Evolutionary conservation across 2,797 vertebrate genomes (phyloP).

Genomic region (Melopsittacus undulatus): DNA sequence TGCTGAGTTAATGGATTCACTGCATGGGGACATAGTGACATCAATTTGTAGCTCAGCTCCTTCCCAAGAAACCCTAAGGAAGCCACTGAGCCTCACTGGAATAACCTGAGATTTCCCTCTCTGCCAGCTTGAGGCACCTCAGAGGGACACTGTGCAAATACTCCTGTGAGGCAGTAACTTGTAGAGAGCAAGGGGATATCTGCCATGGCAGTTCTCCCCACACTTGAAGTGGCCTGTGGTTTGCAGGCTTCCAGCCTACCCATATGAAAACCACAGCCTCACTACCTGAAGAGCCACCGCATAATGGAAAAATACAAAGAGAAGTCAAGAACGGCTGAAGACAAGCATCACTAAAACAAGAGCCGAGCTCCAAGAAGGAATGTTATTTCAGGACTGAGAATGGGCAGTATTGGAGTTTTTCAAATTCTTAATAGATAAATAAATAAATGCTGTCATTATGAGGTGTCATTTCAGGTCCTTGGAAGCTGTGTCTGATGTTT

Average conservation of each 20-base stretch:
- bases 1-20: neutral
- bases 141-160: neutral
- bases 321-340: neutral
- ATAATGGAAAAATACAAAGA: neutral
- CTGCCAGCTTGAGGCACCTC: neutral
- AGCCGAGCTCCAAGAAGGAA: neutral
- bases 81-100: neutral
- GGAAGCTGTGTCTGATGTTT: neutral
- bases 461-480: neutral
- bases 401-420: accelerated
- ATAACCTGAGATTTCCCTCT: neutral
- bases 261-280: neutral
- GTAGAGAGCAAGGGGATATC: neutral
- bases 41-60: neutral
- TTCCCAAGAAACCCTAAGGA: neutral
- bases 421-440: neutral
- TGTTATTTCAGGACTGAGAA: neutral
- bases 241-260: neutral
- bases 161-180: neutral
- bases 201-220: neutral
- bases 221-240: neutral
- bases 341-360: neutral
- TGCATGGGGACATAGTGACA: neutral
- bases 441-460: neutral
- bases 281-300: neutral